Conservation (phyloP, 2,797 vertebrate genomes). For the Enoplosus armatus region DNA sequence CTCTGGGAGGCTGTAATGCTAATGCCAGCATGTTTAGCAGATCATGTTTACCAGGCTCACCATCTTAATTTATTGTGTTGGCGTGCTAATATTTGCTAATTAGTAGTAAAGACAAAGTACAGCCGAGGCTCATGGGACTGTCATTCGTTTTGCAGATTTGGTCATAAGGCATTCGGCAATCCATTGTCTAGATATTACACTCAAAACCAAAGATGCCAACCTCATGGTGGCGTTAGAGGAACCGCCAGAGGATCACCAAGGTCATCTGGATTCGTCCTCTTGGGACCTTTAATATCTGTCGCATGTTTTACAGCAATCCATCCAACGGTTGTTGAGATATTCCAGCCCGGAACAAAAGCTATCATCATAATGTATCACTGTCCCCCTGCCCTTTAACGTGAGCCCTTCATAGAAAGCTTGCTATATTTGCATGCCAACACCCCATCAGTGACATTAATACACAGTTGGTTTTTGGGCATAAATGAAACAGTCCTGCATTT, state of each 20-base stretch:
- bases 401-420: neutral
- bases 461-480: neutral
- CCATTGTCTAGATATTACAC: neutral
- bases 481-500: conserved; percentile 9
- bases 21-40: neutral
- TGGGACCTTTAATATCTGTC: too few species aligned
- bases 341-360: neutral
- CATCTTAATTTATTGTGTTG: neutral
- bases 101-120: neutral
- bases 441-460: neutral
- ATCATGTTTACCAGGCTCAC: neutral
- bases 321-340: neutral
- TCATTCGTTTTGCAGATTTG: too few species aligned
- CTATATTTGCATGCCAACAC: neutral
- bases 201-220: neutral
- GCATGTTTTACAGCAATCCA: neutral
- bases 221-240: neutral
- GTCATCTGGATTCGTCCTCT: neutral
- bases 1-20: neutral
- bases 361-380: neutral
- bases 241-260: neutral
- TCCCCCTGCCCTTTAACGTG: neutral
- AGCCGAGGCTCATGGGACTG: neutral
- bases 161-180: too few species aligned
- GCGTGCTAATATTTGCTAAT: neutral